Evolutionary conservation across 2,888 invertebrate genomes (phyloP), one percentile per base, ranked within the genome.

Genomic region (Ennomos erosarius): DNA sequence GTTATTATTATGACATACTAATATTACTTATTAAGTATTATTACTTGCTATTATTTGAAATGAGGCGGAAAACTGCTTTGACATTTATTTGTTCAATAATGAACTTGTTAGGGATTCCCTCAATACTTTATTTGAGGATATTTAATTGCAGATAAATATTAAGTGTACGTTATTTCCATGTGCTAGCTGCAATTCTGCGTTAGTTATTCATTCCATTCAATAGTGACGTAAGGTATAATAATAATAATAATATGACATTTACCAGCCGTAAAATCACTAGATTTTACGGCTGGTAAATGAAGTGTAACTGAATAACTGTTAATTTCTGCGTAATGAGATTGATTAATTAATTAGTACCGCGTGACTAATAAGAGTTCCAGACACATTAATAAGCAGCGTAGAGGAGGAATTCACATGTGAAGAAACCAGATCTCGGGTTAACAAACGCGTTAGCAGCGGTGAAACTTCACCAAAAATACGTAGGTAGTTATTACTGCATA

Each of bases 401-500:
- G 43, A 39, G 38, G 34, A 54, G 39, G 50, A 56, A 54, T 36
- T 50, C 46, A 50, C 46, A 16, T 26, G 16, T 16, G 13, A 51
- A 48, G 46, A 52, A 60, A 57, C 59, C 50, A 45, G 45, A 60
- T 47, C 52, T 50, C 61, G 57, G 62, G 65, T 67, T 52, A 64
- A 63, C 40, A 60, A 59, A 61, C 40, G 52, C 59, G 62, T 58
- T 48, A 54, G 62, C 48, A 42, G 46, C 60, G 39, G 38, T 54
- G 59, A 64, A 55, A 65, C 62, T 52, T 57, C 57, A 57, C 50
- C 55, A 56, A 67, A 73, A 69, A 63, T 62, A 68, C 64, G 68
- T 68, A 67, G 67, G 65, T 62, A 69, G 65, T 49, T 58, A 59
- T 63, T 59, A 64, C 55, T 55, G 48, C 51, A 60, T 71, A 72